Percentiles rank a stretch among this genome's conserved stretches.
These are phyloP conservation scores for Lucilia cuprina DNA, from an alignment of 1,140 invertebrate genomes.

Conservation along the genomic window DNA sequence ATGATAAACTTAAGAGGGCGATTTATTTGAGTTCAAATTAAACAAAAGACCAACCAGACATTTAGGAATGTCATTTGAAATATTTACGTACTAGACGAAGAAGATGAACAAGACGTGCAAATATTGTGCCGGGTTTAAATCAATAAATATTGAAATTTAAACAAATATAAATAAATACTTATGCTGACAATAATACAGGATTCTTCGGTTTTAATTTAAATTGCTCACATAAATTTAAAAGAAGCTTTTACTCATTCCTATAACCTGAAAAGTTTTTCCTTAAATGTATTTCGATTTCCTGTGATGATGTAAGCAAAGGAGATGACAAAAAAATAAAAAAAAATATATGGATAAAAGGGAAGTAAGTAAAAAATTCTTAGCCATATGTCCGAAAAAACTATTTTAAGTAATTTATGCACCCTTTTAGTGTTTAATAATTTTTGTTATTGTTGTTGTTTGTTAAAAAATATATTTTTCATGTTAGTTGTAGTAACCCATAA, in stretches of 20 bases:
- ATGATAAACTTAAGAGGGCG: not conserved
- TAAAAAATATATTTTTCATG: not conserved
- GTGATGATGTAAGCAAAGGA: not conserved
- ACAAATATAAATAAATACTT: not conserved
- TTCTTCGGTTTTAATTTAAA: not conserved
- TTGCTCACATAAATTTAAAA: not conserved
- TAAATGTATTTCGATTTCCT: not conserved
- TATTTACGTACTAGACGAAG: not conserved
- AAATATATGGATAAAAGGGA: not conserved
- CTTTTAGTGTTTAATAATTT: conserved; percentile 24
- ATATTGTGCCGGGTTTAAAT: not conserved
- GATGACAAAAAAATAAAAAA: not conserved
- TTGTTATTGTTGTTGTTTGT: not conserved
- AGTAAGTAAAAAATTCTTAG: not conserved
- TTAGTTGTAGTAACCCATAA: not conserved
- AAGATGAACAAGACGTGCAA: not conserved
- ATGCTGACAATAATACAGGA: too few species aligned
- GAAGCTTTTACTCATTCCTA: not conserved
- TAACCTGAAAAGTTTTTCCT: not conserved
- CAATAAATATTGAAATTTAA: not conserved
- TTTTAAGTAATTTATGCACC: conserved; percentile 28
- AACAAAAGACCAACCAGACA: conserved; percentile 9
- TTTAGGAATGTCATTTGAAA: not conserved
- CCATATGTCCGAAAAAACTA: conserved; percentile 25
- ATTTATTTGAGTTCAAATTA: not conserved